Conservation (phyloP, 2,888 invertebrate species). For the Aleiodes leptofemur region DNA sequence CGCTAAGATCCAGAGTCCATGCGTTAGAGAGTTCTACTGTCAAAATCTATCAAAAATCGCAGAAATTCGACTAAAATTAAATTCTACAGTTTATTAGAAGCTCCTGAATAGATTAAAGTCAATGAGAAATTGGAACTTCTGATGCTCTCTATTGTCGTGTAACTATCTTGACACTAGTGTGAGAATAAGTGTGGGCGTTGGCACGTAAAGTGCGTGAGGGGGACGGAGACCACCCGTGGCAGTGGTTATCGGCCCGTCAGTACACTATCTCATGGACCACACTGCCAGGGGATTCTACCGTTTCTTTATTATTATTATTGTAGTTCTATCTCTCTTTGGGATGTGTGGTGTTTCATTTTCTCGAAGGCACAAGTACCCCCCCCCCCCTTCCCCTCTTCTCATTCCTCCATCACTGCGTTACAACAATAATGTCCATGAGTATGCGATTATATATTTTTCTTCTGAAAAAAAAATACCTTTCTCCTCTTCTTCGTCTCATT, state of each 20-base stretch:
- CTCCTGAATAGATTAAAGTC: neutral
- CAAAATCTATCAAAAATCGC: too few species aligned
- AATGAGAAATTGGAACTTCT: neutral
- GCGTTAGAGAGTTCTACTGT: too few species aligned
- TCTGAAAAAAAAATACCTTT: neutral
- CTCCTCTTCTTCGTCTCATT: too few species aligned
- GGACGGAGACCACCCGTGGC: conserved; percentile 63
- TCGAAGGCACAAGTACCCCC: conserved; percentile 27
- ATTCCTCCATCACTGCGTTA: neutral
- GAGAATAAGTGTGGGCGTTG: conserved; percentile 58
- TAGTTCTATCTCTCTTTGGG: conserved; percentile 21
- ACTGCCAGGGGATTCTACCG: conserved; percentile 30
- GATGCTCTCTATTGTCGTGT: conserved; percentile 20
- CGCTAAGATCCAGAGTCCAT: too few species aligned
- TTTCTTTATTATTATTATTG: neutral
- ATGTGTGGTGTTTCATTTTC: conserved; percentile 52
- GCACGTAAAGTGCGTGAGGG: conserved; percentile 60
- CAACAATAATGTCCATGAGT: conserved; percentile 34
- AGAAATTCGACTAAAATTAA: neutral
- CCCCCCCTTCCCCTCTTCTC: too few species aligned
- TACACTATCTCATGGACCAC: conserved; percentile 23
- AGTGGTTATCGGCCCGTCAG: conserved; percentile 51
- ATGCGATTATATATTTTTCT: conserved; percentile 15
- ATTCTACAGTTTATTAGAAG: neutral
- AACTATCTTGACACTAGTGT: conserved; percentile 38